Evolutionary conservation across 2,888 invertebrate genomes (phyloP).

Genomic region (Scaptomyza parva): DNA sequence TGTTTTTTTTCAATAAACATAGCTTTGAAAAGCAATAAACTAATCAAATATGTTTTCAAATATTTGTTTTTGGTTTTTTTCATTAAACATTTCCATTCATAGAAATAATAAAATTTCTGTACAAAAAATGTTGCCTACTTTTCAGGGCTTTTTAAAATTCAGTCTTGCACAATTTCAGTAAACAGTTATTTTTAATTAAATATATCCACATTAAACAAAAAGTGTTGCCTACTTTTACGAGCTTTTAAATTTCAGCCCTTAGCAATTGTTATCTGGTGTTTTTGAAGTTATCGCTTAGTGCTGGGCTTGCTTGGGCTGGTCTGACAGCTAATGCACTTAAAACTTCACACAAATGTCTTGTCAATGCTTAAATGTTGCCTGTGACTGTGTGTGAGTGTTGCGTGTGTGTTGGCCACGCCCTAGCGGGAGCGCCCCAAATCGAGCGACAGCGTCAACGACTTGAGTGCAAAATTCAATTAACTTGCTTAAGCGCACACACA

Average conservation of each 20-base stretch:
- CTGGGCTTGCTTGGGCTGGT: background rate
- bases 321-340: conserved; percentile 80
- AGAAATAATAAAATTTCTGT: too few species aligned
- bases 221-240: conserved; percentile 41
- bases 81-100: too few species aligned
- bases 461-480: conserved; percentile 82
- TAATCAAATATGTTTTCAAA: background rate
- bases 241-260: background rate
- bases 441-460: conserved; percentile 65
- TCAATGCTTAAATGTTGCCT: conserved; percentile 73
- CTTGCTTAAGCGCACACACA: conserved; percentile 69
- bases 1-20: background rate
- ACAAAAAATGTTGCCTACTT: conserved; percentile 45
- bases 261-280: conserved; percentile 17
- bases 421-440: conserved; percentile 38
- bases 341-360: conserved; percentile 79
- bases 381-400: too few species aligned
- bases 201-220: too few species aligned
- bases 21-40: background rate
- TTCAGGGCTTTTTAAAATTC: conserved; percentile 6
- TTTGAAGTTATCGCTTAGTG: conserved; percentile 50
- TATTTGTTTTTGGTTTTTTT: background rate
- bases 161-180: background rate
- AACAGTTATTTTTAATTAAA: too few species aligned
- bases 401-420: conserved; percentile 31